Evolutionary conservation across 2,888 invertebrate species (phyloP).

Genomic region (Agrochola litura): DNA sequence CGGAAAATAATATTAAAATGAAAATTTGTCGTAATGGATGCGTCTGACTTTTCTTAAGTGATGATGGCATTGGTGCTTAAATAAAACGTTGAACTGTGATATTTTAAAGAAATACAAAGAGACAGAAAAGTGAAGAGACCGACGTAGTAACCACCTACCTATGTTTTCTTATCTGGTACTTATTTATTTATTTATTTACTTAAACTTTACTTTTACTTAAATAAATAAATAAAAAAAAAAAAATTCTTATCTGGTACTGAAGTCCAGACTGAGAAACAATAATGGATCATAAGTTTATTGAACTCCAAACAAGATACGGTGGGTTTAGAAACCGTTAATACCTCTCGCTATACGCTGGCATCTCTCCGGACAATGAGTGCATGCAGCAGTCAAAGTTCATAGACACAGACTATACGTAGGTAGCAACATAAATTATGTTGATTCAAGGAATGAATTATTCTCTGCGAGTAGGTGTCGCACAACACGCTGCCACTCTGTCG

Average conservation of each 20-base stretch:
- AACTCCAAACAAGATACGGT: constrained; percentile 32
- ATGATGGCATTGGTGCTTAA: constrained; percentile 3
- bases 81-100: background rate
- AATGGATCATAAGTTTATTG: constrained; percentile 27
- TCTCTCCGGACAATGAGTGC: constrained; percentile 21
- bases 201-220: no score
- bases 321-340: constrained; percentile 19
- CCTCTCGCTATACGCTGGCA: background rate
- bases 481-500: constrained; percentile 37
- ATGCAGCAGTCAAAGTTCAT: constrained; percentile 49
- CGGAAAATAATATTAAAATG: background rate
- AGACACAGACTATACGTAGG: constrained; percentile 45
- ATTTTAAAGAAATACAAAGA: background rate
- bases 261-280: constrained; percentile 25
- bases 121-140: background rate
- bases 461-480: constrained; percentile 52
- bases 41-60: constrained; percentile 9
- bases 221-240: no score
- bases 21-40: background rate
- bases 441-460: constrained; percentile 45
- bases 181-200: no score
- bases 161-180: constrained; percentile 31
- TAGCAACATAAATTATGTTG: constrained; percentile 43
- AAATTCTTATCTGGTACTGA: constrained; percentile 33
- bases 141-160: background rate